Evolutionary conservation across 2,797 vertebrate genomes (phyloP).

Genomic region (Sandelia bainsii): DNA sequence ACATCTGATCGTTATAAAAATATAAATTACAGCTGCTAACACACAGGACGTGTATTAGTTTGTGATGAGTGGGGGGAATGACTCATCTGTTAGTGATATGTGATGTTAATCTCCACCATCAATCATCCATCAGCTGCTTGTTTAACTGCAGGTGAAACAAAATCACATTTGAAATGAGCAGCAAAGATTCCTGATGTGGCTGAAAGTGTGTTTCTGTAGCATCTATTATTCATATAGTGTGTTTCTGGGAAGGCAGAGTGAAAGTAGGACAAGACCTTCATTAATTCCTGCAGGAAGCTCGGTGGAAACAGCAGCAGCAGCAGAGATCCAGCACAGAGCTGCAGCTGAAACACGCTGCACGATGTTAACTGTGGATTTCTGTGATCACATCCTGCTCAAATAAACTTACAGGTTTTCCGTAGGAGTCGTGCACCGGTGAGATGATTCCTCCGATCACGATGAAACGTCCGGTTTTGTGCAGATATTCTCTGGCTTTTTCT

Average conservation of each 20-base stretch:
- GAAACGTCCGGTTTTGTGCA: slow-evolving; percentile 95
- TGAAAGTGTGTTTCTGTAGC: slow-evolving; percentile 38
- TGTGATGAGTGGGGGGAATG: no score
- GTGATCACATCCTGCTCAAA: no score
- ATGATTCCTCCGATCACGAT: slow-evolving; percentile 99
- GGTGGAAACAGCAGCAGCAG: slow-evolving; percentile 21
- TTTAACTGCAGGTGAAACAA: background rate
- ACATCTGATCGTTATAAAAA: no score
- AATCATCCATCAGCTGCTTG: background rate
- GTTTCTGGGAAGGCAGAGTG: slow-evolving; percentile 41
- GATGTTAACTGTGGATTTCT: background rate
- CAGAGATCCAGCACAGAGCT: slow-evolving; percentile 1
- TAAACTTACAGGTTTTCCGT: slow-evolving; percentile 90
- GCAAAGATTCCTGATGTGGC: slow-evolving; percentile 7
- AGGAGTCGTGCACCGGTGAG: slow-evolving; percentile 97
- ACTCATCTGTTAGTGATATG: no score
- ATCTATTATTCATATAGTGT: slow-evolving; percentile 73
- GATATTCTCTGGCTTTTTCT: slow-evolving; percentile 96
- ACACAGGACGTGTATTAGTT: no score
- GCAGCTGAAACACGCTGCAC: background rate
- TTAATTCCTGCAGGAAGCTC: slow-evolving; percentile 52
- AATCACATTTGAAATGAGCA: background rate
- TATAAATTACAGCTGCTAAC: no score
- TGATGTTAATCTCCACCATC: background rate
- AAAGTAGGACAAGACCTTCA: slow-evolving; percentile 71